phyloP scores from a whole-genome alignment of 2,797 vertebrate genomes.

The Pristis pectinata region DNA sequence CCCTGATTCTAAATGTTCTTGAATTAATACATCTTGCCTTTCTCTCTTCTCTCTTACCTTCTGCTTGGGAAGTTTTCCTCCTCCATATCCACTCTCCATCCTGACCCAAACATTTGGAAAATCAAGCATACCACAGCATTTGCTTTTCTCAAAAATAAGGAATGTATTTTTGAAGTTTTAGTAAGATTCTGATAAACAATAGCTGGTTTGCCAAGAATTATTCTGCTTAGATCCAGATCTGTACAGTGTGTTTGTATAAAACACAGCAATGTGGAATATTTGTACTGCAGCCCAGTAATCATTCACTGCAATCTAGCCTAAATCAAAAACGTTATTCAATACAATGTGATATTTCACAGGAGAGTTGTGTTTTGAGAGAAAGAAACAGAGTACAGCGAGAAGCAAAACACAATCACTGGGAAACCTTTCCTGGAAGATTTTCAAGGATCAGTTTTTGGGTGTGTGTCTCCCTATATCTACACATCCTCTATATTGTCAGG shows the following conservation, averaged over 20 bases:
- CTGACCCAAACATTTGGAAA: slow-evolving; percentile 11
- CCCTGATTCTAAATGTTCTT: too few relatives aligned
- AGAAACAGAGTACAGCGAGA: background rate
- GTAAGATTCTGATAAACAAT: slow-evolving; percentile 30
- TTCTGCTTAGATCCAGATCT: slow-evolving; percentile 25
- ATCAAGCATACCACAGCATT: background rate
- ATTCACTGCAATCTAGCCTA: slow-evolving; percentile 24
- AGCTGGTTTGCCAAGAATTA: slow-evolving; percentile 1
- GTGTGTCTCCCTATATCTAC: background rate
- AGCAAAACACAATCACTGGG: background rate
- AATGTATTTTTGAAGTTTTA: slow-evolving; percentile 26
- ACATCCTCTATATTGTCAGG: background rate
- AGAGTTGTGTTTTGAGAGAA: background rate
- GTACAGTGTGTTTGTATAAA: slow-evolving; percentile 26
- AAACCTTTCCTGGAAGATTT: background rate
- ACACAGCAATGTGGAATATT: slow-evolving; percentile 28
- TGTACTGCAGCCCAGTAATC: slow-evolving; percentile 23
- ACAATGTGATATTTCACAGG: slow-evolving; percentile 16
- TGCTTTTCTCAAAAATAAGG: background rate
- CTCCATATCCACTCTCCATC: background rate
- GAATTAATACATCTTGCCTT: background rate
- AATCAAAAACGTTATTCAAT: slow-evolving; percentile 19
- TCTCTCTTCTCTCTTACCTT: background rate
- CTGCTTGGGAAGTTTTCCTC: background rate
- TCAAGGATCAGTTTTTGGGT: background rate